These are phyloP conservation scores for Sceloporus tristichus DNA, from an alignment of 2,113 vertebrate genomes.

Conservation along the genomic window DNA sequence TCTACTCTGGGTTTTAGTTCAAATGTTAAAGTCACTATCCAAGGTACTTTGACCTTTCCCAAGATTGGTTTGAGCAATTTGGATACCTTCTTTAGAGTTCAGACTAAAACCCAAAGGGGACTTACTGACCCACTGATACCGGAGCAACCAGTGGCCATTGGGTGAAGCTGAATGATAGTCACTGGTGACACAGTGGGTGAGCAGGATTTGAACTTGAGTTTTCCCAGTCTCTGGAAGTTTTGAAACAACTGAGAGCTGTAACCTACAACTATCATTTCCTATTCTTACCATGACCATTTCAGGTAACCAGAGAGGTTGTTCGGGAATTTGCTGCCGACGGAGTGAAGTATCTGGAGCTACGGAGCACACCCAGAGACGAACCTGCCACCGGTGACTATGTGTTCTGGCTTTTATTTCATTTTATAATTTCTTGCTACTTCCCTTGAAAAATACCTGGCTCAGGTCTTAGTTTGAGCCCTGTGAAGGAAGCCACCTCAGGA, in stretches of 20 bases:
- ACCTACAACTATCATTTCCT: no score
- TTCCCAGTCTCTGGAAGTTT: not conserved
- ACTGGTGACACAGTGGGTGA: not conserved
- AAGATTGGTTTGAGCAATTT: no score
- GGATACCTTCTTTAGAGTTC: no score
- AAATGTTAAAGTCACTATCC: no score
- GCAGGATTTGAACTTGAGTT: not conserved
- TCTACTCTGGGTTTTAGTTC: no score
- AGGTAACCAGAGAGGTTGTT: conserved; percentile 96
- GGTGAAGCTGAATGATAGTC: no score
- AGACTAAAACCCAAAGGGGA: no score
- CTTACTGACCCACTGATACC: no score
- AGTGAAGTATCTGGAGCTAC: conserved; percentile 94
- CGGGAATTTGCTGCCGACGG: conserved; percentile 96
- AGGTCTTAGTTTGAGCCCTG: not conserved
- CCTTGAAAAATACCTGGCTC: not conserved
- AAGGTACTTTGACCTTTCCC: no score
- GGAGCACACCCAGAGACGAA: conserved; percentile 93
- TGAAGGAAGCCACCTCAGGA: no score
- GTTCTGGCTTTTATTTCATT: conserved; percentile 19
- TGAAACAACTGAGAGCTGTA: not conserved
- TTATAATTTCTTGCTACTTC: not conserved
- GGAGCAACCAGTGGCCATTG: no score
- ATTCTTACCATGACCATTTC: not conserved
- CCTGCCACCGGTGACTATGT: conserved; percentile 73